Evolutionary conservation across 2,888 invertebrate species (phyloP).

Genomic region (Callosobruchus maculatus): DNA sequence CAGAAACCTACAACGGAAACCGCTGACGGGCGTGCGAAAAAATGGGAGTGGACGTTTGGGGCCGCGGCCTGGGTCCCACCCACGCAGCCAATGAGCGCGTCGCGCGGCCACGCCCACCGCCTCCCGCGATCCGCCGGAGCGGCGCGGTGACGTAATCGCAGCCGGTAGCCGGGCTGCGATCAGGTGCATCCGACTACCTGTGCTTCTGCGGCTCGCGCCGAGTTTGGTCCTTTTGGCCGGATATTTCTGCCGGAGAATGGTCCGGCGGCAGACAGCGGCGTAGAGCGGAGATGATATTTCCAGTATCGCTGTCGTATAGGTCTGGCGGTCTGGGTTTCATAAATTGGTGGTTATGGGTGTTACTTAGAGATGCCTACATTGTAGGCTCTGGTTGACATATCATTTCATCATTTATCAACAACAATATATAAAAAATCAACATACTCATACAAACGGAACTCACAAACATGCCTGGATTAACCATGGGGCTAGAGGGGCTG

Average conservation of each 20-base stretch:
- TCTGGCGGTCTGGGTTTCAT: too few relatives aligned
- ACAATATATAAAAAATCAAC: too few relatives aligned
- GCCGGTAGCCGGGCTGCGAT: neutral
- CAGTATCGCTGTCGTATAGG: too few relatives aligned
- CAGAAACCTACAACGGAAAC: neutral
- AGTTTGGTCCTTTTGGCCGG: neutral
- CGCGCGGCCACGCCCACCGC: conserved; percentile 33
- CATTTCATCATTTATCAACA: too few relatives aligned
- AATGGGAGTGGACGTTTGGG: conserved; percentile 28
- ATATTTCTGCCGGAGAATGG: neutral
- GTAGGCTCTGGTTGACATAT: too few relatives aligned
- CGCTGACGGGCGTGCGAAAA: conserved; percentile 11
- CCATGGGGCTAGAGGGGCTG: too few relatives aligned
- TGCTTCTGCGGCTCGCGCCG: neutral
- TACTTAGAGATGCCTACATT: too few relatives aligned
- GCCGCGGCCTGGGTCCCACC: conserved; percentile 36
- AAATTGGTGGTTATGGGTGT: too few relatives aligned
- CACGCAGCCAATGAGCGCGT: conserved; percentile 38
- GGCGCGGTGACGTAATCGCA: conserved; percentile 34
- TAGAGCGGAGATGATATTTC: neutral
- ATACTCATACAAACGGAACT: too few relatives aligned
- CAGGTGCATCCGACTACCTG: neutral
- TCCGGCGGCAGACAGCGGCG: neutral
- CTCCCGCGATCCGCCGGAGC: conserved; percentile 26
- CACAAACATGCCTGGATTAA: too few relatives aligned